A percentile compares a stretch with the other conserved stretches of the same genome.
These are phyloP conservation scores for Agrochola macilenta DNA, from an alignment of 2,888 invertebrate genomes.

Conservation along the genomic window DNA sequence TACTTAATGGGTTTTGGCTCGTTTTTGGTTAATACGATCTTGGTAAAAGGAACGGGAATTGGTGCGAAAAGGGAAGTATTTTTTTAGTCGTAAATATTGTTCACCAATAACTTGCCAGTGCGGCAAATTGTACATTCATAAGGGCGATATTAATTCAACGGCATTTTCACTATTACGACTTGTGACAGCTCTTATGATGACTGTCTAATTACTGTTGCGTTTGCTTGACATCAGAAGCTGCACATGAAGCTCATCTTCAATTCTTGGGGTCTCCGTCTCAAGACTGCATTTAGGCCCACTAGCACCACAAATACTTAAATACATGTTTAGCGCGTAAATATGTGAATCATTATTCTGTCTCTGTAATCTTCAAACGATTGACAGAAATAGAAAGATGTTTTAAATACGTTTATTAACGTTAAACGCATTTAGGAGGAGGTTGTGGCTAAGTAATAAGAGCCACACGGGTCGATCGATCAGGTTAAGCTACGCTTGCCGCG, in stretches of 20 bases:
- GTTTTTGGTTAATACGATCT: slow-evolving; percentile 37
- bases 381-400: not conserved
- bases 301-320: not conserved
- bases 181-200: not conserved
- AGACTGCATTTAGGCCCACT: not conserved
- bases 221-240: not conserved
- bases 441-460: too few species aligned
- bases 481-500: too few species aligned
- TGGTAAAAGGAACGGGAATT: slow-evolving; percentile 23
- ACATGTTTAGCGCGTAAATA: not conserved
- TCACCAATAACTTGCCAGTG: not conserved
- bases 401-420: not conserved
- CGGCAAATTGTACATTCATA: not conserved
- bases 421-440: not conserved
- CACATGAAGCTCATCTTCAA: not conserved
- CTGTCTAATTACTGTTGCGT: not conserved
- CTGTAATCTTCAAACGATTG: not conserved
- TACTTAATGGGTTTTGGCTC: slow-evolving; percentile 51
- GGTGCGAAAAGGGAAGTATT: not conserved
- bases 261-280: not conserved
- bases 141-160: not conserved
- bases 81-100: not conserved
- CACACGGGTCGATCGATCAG: too few species aligned
- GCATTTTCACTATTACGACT: not conserved
- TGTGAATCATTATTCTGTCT: not conserved